These are phyloP conservation scores for Cinclus mexicanus DNA, from an alignment of 2,113 vertebrate genomes.

Conservation along the genomic window DNA sequence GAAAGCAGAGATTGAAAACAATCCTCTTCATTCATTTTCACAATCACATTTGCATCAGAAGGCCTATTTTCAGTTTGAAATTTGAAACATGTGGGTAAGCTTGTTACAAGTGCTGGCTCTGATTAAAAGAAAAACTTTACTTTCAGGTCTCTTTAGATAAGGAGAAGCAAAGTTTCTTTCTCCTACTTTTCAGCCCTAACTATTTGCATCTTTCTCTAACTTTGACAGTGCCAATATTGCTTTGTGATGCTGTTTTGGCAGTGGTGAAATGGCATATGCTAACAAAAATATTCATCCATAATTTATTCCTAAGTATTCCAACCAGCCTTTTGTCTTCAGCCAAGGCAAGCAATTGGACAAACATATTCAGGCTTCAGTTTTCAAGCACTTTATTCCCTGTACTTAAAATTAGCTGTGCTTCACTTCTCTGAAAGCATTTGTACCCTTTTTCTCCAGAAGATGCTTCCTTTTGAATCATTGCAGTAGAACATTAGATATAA, in stretches of 20 bases:
- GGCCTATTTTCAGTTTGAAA: neutral
- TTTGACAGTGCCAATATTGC: neutral
- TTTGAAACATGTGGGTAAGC: neutral
- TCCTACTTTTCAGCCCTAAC: neutral
- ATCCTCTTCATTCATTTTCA: neutral
- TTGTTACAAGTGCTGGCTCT: neutral
- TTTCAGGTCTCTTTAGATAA: neutral
- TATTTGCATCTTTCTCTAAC: neutral
- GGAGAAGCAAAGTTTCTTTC: neutral
- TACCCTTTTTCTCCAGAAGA: neutral
- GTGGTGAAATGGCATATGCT: neutral
- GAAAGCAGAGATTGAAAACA: neutral
- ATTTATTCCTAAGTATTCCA: neutral
- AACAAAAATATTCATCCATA: neutral
- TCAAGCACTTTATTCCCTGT: neutral
- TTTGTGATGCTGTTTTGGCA: neutral
- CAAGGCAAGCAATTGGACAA: conserved; percentile 1
- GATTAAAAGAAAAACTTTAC: neutral
- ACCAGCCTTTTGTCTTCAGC: neutral
- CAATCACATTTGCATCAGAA: neutral
- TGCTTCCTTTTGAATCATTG: neutral
- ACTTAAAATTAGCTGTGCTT: neutral
- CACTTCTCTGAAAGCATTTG: neutral
- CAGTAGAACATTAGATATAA: neutral
- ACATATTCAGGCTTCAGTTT: neutral